Conservation (phyloP, 2,113 vertebrate genomes). For the Psittacara wagleri region DNA sequence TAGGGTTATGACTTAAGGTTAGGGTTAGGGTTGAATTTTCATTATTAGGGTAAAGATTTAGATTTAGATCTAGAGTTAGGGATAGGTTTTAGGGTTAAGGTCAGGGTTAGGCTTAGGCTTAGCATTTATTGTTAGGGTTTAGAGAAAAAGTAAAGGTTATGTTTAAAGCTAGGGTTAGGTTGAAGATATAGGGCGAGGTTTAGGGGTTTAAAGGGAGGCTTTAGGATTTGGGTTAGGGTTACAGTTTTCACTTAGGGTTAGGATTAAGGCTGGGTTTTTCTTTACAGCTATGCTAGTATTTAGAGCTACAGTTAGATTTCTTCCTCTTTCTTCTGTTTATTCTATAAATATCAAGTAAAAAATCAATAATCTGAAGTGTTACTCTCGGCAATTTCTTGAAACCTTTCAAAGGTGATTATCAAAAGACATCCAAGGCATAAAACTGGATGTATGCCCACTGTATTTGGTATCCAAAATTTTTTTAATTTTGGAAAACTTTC, state of each 20-base stretch:
- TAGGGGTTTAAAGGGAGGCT: neutral
- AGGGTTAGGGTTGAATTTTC: neutral
- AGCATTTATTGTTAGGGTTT: neutral
- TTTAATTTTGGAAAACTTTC: neutral
- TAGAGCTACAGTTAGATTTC: neutral
- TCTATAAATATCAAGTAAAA: neutral
- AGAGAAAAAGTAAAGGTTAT: neutral
- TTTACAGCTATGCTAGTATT: neutral
- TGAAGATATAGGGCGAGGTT: neutral
- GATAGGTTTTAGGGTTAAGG: neutral
- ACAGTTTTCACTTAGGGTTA: neutral
- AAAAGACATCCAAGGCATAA: rapidly evolving
- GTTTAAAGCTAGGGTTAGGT: neutral
- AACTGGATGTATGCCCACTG: neutral
- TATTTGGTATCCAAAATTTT: neutral
- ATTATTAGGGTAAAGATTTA: neutral
- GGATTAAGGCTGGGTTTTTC: neutral
- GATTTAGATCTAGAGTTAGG: neutral
- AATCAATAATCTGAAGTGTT: neutral
- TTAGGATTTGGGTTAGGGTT: neutral
- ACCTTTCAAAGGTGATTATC: neutral
- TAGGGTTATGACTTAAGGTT: neutral
- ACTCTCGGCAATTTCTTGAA: neutral
- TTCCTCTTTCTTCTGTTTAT: neutral
- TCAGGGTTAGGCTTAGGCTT: neutral